Base-by-base conservation (phyloP, 1,140 invertebrate species). In the Drosophila micromelanica region DNA sequence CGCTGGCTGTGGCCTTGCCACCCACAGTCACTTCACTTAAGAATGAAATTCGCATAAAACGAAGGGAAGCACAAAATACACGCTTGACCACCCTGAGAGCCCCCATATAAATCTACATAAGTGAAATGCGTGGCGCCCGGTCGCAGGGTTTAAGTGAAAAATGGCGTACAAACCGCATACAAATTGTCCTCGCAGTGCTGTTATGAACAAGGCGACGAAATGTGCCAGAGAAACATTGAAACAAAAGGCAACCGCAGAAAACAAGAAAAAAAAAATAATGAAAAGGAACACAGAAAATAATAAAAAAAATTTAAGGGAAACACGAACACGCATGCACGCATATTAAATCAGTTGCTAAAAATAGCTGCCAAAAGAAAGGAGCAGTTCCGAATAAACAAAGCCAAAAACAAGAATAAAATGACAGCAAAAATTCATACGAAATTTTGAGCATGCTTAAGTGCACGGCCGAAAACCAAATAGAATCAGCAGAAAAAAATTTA, bases 261-360 rank as follows among this genome's bases (percentile, higher is more conserved):
- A 23, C 15, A 42, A 42, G 20, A 56, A 42, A 13, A 38, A 9
- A 13, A 35, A 35, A 48, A 40, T n/a, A n/a, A n/a, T n/a, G n/a
- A 42, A 37, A 46, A 8, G 17, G 17, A 17, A 17, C 17, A 63
- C 23, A 61, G 37, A 56, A 60, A 48, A 56, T 61, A 54, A 74
- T 52, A 56, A 78, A 48, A 64, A 80, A 49, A 73, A 80, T 73
- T 69, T 75, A 73, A 67, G 67, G 60, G 60, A 87, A 69, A 57
- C 76, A 87, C 76, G 84, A 78, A 87, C 82, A 82, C 75, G 82
- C 78, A 86, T 86, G 78, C 82, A 87, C 84, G 84, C 82, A 87
- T 87, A 87, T 87, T 87, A 87, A 87, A 87, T 87, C 82, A 87
- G 82, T 87, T 68, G 68, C 82, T 82, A 87, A 89, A 87, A 89